Conservation (phyloP, 2,797 vertebrate species). For the Lemur catta region DNA sequence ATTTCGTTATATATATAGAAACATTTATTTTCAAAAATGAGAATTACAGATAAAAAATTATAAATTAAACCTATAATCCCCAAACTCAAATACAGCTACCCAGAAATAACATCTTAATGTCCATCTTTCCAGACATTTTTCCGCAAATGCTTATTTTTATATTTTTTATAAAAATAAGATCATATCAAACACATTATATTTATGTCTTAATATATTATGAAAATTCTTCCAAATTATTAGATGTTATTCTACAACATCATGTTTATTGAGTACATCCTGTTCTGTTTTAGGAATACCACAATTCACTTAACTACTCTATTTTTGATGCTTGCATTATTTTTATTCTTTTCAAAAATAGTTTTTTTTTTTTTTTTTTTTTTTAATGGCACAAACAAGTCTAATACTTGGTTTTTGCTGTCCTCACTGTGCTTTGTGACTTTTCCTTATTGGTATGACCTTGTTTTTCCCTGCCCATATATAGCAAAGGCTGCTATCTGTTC, state of each 20-base stretch:
- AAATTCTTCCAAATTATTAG: not conserved
- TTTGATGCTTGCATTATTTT: not conserved
- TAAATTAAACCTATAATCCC: not conserved
- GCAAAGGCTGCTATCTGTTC: not conserved
- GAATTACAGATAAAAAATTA: not conserved
- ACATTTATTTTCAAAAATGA: not conserved
- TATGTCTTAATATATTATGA: not conserved
- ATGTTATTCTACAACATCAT: not conserved
- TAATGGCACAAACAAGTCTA: not conserved
- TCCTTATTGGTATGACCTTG: not conserved
- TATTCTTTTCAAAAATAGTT: not conserved
- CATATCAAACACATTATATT: not conserved
- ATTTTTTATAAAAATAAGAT: not conserved
- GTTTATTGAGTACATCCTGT: not conserved
- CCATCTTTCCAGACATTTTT: not conserved
- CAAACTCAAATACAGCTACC: not conserved
- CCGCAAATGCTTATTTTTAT: not conserved
- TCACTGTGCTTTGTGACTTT: not conserved
- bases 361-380: not conserved
- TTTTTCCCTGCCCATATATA: not conserved
- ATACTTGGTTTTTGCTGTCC: not conserved
- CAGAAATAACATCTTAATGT: not conserved
- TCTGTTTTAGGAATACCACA: not conserved
- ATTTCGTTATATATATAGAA: not conserved
- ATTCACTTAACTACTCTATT: not conserved